Base-by-base conservation (phyloP, 2,888 invertebrate genomes). In the Ischnura elegans region DNA sequence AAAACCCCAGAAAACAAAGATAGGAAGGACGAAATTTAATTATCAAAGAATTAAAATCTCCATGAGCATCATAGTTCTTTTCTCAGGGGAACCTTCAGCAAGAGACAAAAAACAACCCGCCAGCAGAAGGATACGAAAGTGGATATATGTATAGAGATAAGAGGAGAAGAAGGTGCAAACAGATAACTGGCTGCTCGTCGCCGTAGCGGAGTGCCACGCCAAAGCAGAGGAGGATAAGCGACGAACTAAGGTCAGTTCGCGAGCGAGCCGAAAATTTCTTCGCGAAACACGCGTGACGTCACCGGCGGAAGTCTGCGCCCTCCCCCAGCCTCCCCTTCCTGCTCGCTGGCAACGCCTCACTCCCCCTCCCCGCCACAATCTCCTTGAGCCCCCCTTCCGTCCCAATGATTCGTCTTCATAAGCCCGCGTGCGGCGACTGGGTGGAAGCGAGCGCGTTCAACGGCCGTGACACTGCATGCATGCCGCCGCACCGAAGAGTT, bases 251-350 rank as follows among this genome's bases (percentile, higher is more conserved):
- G 76, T 76, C 76, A 76, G 76, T 76, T 76, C 76, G 76, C 76
- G 51, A 51, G 36, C 76, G 76, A 36, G 16, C 76, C 76, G 76
- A 76, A 76, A 51, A 76, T 76, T 76, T 76, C 76, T 76, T 76
- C 76, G 36, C 76, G 76, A 16, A 76, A 76, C 76, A 76, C 76
- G 76, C 76, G 76, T 76, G 76, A 76, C 76, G 76, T 76, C 76
- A 76, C 76, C 36, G 76, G 76, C 66, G 76, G 76, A 76, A 76
- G 76, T 76, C 76, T 13, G 29, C 36, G 6, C 66, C 29, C 66
- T 66, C 61, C 61, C 25, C 66, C 19, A 5, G n/a, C 29, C 36
- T 16, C 36, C 76, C 36, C 76, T 36, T 36, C 76, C 76, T 19
- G 2, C 19, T 13, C 51, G 51, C 36, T 76, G 76, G 76, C 76